Evolutionary conservation across 2,797 vertebrate species (phyloP).

Genomic region (Pseudomugil gertrudae): DNA sequence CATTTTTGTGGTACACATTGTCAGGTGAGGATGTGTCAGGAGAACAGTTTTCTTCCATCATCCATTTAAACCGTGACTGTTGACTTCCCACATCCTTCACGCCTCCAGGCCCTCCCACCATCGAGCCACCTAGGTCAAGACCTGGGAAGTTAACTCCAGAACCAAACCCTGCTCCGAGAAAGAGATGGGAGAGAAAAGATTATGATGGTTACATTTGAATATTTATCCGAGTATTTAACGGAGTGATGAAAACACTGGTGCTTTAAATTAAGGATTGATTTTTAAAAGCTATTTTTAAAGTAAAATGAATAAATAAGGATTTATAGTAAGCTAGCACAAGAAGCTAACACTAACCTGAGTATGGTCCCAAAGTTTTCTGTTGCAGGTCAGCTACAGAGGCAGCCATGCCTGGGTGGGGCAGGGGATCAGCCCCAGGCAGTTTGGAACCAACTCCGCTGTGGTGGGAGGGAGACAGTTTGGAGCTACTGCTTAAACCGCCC

Average conservation of each 20-base stretch:
- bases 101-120: constrained; percentile 83
- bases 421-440: constrained; percentile 86
- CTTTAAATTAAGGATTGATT: neutral
- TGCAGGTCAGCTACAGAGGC: constrained; percentile 92
- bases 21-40: constrained; percentile 90
- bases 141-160: constrained; percentile 84
- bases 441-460: constrained; percentile 86
- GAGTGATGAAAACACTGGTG: neutral
- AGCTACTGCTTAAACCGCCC: constrained; percentile 79
- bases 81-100: constrained; percentile 89
- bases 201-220: neutral
- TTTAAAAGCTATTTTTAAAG: neutral
- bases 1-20: constrained; percentile 93
- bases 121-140: constrained; percentile 89
- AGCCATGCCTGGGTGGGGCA: constrained; percentile 87
- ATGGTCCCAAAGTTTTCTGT: constrained; percentile 90
- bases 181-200: neutral
- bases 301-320: no score
- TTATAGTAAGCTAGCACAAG: no score
- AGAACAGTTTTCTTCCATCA: constrained; percentile 96
- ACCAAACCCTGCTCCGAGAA: constrained; percentile 84
- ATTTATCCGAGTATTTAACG: no score
- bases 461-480: constrained; percentile 97
- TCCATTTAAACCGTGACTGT: constrained; percentile 98
- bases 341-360: constrained; percentile 84